Percentiles rank a stretch among this genome's conserved stretches.
Evolutionary conservation across 2,113 vertebrate genomes (phyloP).

Genomic region (Lates calcarifer): DNA sequence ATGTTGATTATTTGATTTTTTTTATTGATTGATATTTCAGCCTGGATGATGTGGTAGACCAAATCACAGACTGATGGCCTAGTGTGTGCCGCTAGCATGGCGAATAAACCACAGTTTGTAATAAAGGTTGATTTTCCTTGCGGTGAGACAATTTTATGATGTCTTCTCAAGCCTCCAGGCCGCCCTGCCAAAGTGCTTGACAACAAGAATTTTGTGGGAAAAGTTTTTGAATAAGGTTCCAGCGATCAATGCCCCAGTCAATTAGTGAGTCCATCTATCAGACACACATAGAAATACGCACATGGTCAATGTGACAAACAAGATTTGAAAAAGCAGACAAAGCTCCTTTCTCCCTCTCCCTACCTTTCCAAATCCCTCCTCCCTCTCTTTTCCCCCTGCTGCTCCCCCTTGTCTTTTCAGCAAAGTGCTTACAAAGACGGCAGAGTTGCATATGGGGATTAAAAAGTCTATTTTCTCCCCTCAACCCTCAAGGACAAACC

Average conservation of each 20-base stretch:
- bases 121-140: not conserved
- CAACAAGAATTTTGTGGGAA: not conserved
- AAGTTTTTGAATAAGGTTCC: not conserved
- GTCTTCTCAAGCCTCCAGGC: not conserved
- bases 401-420: conserved; percentile 55
- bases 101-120: not conserved
- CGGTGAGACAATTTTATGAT: not conserved
- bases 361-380: conserved; percentile 37
- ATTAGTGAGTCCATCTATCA: conserved; percentile 22
- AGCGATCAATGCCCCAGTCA: not conserved
- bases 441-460: conserved; percentile 70
- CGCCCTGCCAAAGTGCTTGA: not conserved
- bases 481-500: conserved; percentile 75
- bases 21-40: no score
- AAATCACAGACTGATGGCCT: not conserved
- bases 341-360: conserved; percentile 20
- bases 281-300: conserved; percentile 8
- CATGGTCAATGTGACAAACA: conserved; percentile 24
- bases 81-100: not conserved
- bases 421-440: conserved; percentile 78
- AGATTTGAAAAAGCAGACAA: conserved; percentile 3
- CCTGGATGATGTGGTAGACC: not conserved
- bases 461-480: conserved; percentile 69
- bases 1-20: no score
- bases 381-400: conserved; percentile 9